Evolutionary conservation across 1,140 invertebrate genomes (phyloP).

Genomic region (Ylistrum balloti): DNA sequence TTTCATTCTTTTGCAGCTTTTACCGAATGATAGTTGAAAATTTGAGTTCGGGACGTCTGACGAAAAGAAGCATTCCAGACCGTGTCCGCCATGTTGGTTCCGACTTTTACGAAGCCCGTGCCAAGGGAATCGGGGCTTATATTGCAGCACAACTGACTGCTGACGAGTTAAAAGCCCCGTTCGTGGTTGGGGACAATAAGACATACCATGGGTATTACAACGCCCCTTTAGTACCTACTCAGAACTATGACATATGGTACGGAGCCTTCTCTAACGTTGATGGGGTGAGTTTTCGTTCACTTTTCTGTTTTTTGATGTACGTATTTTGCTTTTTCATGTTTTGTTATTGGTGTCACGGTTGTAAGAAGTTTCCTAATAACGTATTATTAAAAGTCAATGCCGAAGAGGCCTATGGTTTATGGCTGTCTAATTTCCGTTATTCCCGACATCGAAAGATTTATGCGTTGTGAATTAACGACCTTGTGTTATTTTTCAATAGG

Average conservation of each 20-base stretch:
- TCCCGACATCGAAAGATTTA: no score
- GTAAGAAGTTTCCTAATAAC: no score
- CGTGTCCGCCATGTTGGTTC: slow-evolving; percentile 62
- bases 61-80: slow-evolving; percentile 53
- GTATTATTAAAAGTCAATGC: no score
- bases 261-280: slow-evolving; percentile 82
- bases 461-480: no score
- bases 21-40: slow-evolving; percentile 73
- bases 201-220: slow-evolving; percentile 91
- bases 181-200: slow-evolving; percentile 90
- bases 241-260: slow-evolving; percentile 88
- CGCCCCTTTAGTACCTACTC: slow-evolving; percentile 87
- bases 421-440: no score
- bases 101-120: slow-evolving; percentile 83
- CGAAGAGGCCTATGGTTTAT: no score
- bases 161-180: slow-evolving; percentile 83
- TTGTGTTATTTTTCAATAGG: no score
- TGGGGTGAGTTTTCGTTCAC: slow-evolving; percentile 67
- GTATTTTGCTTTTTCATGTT: no score
- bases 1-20: slow-evolving; percentile 65
- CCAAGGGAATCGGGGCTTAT: slow-evolving; percentile 88
- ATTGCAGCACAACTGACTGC: slow-evolving; percentile 89
- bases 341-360: no score
- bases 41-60: background rate
- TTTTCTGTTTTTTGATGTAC: no score